Base-by-base conservation (phyloP, 2,797 vertebrate genomes). In the Cirrhinus mrigala region DNA sequence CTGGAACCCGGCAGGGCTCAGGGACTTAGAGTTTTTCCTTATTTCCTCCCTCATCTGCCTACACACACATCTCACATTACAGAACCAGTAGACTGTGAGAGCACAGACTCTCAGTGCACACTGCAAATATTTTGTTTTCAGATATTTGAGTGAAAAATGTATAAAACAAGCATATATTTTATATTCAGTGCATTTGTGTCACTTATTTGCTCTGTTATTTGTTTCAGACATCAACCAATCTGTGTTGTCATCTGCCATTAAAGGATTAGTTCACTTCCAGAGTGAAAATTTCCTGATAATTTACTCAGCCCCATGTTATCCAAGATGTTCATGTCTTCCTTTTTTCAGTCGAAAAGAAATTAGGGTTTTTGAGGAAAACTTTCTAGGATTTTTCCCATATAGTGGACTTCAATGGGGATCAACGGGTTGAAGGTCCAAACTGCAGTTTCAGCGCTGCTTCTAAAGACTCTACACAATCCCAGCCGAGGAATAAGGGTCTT, bases 41-140 rank as follows among this genome's bases (percentile, higher is more conserved):
- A 76, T 83, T 50, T 66, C 20, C 20, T 64, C 29, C 29, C 81
- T 75, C 71, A 76, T 83, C 71, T 83, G 58, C 20, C 71, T 74
- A 64, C 81, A 74, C 60, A n/a, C 12, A n/a, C 54, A 75, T 75
- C 81, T 76, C 22, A 33, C 58, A 33, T 33, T 74, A 62, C 56
- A 64, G 56, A 62, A 74, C 56, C 71, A 64, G 70, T 33, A 75
- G 58, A 75, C 58, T 75, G 29, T 20, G 46, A 37, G 71, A 75
- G 46, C 33, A 40, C 33, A 56, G 11, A 37, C 33, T 58, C 54
- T 77, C 29, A 58, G n/a, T 58, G 75, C 75, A 46, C 69, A 71
- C 20, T 46, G 11, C 40, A n/a, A 46, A n/a, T 46, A 22, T 46
- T 46, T 71, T 24, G 22, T 44, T 24, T 56, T 16, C 75, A 12